Conservation (phyloP, 2,797 vertebrate genomes). For the Sarcoramphus papa region DNA sequence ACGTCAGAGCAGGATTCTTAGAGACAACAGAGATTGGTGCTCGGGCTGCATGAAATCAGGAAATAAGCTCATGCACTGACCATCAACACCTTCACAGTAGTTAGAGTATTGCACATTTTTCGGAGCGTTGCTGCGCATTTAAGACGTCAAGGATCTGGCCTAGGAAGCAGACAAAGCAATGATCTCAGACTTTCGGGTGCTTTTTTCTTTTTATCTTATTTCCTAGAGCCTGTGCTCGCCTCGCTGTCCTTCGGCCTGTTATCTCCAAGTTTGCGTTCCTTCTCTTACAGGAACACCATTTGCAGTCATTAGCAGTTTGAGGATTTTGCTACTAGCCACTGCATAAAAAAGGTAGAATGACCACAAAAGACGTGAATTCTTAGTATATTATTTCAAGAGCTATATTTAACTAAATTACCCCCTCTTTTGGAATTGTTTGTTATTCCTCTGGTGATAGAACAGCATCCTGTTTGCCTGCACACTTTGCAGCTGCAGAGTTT, state of each 20-base stretch:
- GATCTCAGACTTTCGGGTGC: not conserved
- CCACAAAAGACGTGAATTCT: not conserved
- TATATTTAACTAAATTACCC: slow-evolving; percentile 61
- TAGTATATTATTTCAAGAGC: slow-evolving; percentile 29
- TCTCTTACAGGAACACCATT: not conserved
- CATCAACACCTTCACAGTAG: not conserved
- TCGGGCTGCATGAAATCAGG: not conserved
- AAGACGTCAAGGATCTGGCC: not conserved
- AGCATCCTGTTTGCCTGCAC: slow-evolving; percentile 63
- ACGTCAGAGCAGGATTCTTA: not conserved
- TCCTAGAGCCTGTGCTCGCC: not conserved
- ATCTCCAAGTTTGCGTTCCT: not conserved
- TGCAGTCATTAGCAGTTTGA: not conserved
- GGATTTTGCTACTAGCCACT: not conserved
- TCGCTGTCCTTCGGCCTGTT: not conserved
- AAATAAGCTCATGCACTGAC: not conserved
- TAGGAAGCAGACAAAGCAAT: not conserved
- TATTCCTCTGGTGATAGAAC: slow-evolving; percentile 60
- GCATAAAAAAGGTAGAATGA: not conserved
- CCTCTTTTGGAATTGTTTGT: slow-evolving; percentile 61
- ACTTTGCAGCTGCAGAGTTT: slow-evolving; percentile 54
- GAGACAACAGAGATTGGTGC: not conserved
- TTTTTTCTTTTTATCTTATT: not conserved
- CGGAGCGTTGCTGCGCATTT: not conserved
- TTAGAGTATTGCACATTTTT: not conserved